Base-by-base conservation (phyloP, 2,888 invertebrate species). In the Orchesella flavescens region DNA sequence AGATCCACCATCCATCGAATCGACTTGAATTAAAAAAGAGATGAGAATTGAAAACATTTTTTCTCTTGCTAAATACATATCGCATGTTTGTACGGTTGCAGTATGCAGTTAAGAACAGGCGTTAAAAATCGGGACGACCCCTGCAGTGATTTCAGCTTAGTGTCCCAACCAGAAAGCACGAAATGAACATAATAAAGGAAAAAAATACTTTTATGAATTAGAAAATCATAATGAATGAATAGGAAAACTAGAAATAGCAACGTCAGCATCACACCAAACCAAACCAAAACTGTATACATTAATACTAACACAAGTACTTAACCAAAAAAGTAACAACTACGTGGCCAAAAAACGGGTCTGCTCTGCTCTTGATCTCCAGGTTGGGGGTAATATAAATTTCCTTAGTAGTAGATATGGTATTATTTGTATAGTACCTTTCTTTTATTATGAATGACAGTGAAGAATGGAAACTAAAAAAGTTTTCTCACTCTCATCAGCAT, bases 121-220 rank as follows among this genome's bases (percentile, higher is more conserved):
- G 68, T 80, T 66, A 80, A 65, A 80, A 80, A 80, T 80, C 80
- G 80, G 80, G 80, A 80, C 80, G 59, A 80, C 80, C 80, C 80
- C 80, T 80, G 80, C 80, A 53, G 80, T 59, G 80, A 80, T 73
- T 80, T 73, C 68, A 80, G 74, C 80, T 80, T 80, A 73, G 66
- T 74, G 73, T 74, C 80, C 80, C 66, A 57, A 74, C 80, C 80
- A 80, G 80, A 80, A 63, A 74, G 72, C 73, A 73, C 59, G 68
- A 80, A 80, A 80, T 73, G 57, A 49, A 57, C 66, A 74, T 80
- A 57, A 66, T 46, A 46, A 63, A 13, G 69, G 3, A 49, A 46
- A 66, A 53, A 53, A 61, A 61, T 15, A 61, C 61, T 61, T 61
- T 61, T 61, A 15, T 61, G 61, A 61, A 69, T 59, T 69, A 69